Evolutionary conservation across 2,797 vertebrate species (phyloP).

Genomic region (Diceros bicornis): DNA sequence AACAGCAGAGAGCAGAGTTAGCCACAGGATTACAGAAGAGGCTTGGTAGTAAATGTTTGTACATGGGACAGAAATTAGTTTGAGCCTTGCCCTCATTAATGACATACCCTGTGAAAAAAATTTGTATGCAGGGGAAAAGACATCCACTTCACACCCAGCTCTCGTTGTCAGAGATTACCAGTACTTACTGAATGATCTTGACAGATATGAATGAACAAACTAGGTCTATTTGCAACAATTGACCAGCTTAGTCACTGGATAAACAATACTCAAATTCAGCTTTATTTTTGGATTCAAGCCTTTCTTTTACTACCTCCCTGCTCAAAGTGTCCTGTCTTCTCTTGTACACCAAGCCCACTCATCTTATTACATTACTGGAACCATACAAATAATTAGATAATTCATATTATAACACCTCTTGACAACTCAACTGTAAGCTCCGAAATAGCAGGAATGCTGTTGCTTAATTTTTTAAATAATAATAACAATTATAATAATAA

Average conservation of each 20-base stretch:
- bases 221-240: not conserved
- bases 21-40: not conserved
- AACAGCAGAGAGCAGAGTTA: not conserved
- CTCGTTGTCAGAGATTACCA: not conserved
- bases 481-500: not conserved
- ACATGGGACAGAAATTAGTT: not conserved
- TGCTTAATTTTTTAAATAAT: not conserved
- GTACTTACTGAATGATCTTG: not conserved
- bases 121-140: not conserved
- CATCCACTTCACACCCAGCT: not conserved
- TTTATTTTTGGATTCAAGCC: not conserved
- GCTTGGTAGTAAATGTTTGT: not conserved
- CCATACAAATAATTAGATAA: conserved; percentile 14
- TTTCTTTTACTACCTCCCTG: not conserved
- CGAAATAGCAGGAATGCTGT: not conserved
- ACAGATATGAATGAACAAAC: not conserved
- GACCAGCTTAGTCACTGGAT: not conserved
- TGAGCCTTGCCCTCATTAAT: not conserved
- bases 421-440: not conserved
- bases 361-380: not conserved
- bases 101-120: not conserved
- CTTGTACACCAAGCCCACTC: not conserved
- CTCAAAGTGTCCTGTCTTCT: conserved; percentile 30
- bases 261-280: not conserved
- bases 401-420: not conserved